Conservation (phyloP, 64 coral and sea anemone genomes). For the Stichodactyla mertensii region DNA sequence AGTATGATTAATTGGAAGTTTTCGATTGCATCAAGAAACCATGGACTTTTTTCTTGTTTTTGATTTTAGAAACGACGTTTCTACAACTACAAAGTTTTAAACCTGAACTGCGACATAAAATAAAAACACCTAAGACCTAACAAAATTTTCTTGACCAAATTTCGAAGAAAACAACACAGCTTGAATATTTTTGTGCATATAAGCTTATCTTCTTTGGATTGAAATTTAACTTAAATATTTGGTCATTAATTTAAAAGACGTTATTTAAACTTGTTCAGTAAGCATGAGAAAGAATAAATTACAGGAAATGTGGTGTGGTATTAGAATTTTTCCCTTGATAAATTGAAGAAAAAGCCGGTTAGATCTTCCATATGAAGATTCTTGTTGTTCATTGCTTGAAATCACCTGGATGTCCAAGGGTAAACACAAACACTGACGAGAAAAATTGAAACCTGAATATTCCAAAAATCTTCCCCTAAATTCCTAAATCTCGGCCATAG, state of each 20-base stretch:
- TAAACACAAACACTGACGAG: neutral
- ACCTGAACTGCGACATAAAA: neutral
- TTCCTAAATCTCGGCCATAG: neutral
- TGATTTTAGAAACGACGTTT: neutral
- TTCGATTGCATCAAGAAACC: neutral
- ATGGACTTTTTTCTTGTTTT: neutral
- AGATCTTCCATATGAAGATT: neutral
- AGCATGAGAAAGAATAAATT: neutral
- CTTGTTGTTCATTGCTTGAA: neutral
- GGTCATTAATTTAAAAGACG: neutral
- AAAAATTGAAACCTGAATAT: neutral
- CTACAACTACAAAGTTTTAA: neutral
- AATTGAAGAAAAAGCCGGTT: neutral
- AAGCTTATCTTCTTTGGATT: neutral
- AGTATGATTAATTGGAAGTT: neutral
- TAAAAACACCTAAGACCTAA: neutral
- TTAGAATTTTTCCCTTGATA: neutral
- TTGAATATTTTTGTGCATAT: neutral
- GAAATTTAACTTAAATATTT: neutral
- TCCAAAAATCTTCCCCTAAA: neutral
- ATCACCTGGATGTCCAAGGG: neutral
- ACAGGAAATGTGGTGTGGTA: neutral
- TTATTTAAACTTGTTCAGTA: neutral
- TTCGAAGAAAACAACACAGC: neutral
- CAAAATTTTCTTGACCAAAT: neutral